Conservation (phyloP, 2,797 vertebrate genomes). For the Enteromius afrohamiltoni region DNA sequence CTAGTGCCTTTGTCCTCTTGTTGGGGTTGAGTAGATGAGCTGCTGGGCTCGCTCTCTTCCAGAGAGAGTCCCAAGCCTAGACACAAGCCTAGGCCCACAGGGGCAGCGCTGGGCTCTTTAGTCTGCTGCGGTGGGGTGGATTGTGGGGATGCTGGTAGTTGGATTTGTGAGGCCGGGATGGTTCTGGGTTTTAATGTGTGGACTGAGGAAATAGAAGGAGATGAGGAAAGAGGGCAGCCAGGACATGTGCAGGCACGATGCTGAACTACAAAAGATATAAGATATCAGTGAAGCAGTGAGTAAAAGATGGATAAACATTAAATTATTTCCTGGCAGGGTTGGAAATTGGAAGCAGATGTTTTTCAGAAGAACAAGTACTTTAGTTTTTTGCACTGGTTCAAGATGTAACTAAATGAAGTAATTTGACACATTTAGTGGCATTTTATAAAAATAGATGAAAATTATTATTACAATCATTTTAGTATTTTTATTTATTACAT, state of each 20-base stretch:
- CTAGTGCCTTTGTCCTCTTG: conserved; percentile 60
- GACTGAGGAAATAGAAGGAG: conserved; percentile 56
- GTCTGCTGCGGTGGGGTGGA: conserved; percentile 50
- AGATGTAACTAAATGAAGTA: too few relatives aligned
- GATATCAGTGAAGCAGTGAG: background rate
- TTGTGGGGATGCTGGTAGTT: background rate
- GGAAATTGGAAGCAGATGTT: background rate
- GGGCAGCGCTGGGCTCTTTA: conserved; percentile 63
- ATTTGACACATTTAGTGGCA: background rate
- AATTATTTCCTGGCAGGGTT: background rate
- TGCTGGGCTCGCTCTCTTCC: conserved; percentile 59
- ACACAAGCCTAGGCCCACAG: conserved; percentile 57
- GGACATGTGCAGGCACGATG: conserved; percentile 75
- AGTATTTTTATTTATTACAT: background rate
- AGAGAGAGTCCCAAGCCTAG: conserved; percentile 65
- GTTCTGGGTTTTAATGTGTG: conserved; percentile 68
- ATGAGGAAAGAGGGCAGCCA: conserved; percentile 73
- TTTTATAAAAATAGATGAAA: background rate
- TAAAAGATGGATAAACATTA: background rate
- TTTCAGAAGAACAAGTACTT: background rate
- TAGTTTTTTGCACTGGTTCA: background rate
- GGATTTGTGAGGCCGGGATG: conserved; percentile 29
- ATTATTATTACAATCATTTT: background rate
- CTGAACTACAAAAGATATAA: conserved; percentile 59
- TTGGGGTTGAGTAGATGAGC: conserved; percentile 54